A percentile compares a stretch with the other conserved stretches of the same genome.
Evolutionary conservation across 2,113 vertebrate genomes (phyloP).

Genomic region (Collichthys lucidus): DNA sequence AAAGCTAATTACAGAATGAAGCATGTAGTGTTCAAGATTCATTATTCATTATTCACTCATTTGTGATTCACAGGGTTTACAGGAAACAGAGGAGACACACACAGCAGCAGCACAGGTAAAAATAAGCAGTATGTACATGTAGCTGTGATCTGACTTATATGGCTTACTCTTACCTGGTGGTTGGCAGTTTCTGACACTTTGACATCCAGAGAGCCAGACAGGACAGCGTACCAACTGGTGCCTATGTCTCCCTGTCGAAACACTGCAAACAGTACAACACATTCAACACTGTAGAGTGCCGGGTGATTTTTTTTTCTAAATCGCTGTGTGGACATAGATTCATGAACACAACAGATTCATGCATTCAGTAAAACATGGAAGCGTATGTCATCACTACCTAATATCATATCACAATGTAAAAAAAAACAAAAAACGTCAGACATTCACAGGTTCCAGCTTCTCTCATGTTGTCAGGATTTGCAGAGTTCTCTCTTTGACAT

Average conservation of each 20-base stretch:
- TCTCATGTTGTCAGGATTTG: background rate
- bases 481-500: background rate
- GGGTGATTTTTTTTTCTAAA: no score
- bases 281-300: background rate
- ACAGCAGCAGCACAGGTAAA: background rate
- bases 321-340: no score
- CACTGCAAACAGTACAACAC: conserved; percentile 81
- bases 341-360: background rate
- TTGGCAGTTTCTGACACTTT: conserved; percentile 98
- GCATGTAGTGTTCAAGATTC: background rate
- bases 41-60: conserved; percentile 13
- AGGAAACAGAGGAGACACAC: background rate
- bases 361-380: background rate
- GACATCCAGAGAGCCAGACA: conserved; percentile 97
- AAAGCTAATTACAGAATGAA: background rate
- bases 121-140: background rate
- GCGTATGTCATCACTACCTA: no score
- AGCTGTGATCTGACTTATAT: background rate
- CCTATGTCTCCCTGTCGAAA: conserved; percentile 98
- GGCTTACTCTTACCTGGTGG: conserved; percentile 89
- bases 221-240: conserved; percentile 97
- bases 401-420: no score
- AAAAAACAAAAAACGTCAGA: background rate
- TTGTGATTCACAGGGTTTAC: background rate
- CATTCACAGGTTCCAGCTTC: background rate